phyloP scores from a whole-genome alignment of 2,113 vertebrate genomes.

The Ramphastos sulfuratus region DNA sequence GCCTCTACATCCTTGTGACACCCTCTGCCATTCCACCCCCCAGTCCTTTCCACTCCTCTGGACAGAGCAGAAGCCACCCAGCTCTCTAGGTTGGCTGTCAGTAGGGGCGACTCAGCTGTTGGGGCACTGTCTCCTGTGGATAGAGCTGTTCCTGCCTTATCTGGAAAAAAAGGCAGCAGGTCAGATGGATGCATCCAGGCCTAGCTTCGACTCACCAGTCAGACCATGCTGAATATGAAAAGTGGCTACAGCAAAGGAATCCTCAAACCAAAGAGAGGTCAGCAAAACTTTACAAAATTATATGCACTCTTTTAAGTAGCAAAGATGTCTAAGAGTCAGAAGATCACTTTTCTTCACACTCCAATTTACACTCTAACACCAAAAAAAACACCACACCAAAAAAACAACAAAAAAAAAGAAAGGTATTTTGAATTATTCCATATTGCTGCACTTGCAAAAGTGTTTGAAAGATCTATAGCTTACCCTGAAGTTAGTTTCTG shows the following conservation, averaged over 20 bases:
- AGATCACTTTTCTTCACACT: conserved; percentile 42
- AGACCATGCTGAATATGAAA: conserved; percentile 25
- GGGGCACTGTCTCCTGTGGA: conserved; percentile 35
- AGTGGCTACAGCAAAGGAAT: conserved; percentile 38
- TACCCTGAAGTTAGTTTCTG: conserved; percentile 88
- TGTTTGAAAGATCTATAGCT: conserved; percentile 70
- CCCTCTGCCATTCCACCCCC: conserved; percentile 39
- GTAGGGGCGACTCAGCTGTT: neutral
- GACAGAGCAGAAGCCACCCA: conserved; percentile 54
- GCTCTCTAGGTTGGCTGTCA: conserved; percentile 36
- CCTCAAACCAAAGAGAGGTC: conserved; percentile 48
- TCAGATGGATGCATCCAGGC: conserved; percentile 55
- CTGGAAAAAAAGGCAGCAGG: conserved; percentile 58
- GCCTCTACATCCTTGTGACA: conserved; percentile 52
- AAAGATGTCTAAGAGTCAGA: conserved; percentile 59
- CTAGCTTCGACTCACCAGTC: conserved; percentile 36
- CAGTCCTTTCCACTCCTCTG: conserved; percentile 20
- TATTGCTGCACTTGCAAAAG: conserved; percentile 60
- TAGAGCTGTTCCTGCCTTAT: conserved; percentile 54
- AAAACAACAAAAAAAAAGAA: neutral
- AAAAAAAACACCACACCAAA: too few relatives aligned
- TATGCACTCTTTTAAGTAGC: conserved; percentile 32
- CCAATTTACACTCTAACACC: conserved; percentile 63
- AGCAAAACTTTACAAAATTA: conserved; percentile 22
- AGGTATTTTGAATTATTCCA: conserved; percentile 54